These are phyloP conservation scores for Cossypha niveicapilla DNA, from an alignment of 2,797 vertebrate species.

Conservation along the genomic window DNA sequence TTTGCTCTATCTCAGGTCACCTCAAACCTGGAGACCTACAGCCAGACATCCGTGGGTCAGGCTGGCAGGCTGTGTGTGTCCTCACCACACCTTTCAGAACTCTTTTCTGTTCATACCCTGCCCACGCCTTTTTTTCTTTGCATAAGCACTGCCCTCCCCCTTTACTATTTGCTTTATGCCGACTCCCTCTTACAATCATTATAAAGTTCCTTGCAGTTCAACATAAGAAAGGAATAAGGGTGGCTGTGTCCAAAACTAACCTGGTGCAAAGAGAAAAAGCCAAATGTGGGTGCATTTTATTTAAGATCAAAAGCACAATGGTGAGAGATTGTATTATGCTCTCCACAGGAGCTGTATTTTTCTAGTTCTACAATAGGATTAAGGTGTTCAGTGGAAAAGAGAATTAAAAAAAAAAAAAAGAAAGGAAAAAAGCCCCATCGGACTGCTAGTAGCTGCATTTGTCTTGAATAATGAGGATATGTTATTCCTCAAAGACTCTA, in stretches of 20 bases:
- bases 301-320: slow-evolving; percentile 52
- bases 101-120: not conserved
- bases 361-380: slow-evolving; percentile 44
- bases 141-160: not conserved
- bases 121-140: not conserved
- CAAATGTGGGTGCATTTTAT: slow-evolving; percentile 28
- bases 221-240: slow-evolving; percentile 16
- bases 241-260: not conserved
- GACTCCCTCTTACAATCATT: not conserved
- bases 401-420: not conserved
- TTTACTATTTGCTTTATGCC: not conserved
- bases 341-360: slow-evolving; percentile 50
- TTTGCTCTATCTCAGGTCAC: not conserved
- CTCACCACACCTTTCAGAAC: not conserved
- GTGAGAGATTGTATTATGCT: slow-evolving; percentile 51
- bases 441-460: not conserved
- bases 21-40: not conserved
- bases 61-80: not conserved
- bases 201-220: slow-evolving; percentile 21
- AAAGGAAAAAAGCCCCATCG: not conserved
- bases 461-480: not conserved
- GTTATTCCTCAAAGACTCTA: not conserved
- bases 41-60: not conserved
- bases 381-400: slow-evolving; percentile 44
- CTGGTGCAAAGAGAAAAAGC: slow-evolving; percentile 14